A percentile compares a stretch with the other conserved stretches of the same genome.
These are phyloP conservation scores for Pseudomyrmex gracilis DNA, from an alignment of 1,140 invertebrate species.

Conservation along the genomic window DNA sequence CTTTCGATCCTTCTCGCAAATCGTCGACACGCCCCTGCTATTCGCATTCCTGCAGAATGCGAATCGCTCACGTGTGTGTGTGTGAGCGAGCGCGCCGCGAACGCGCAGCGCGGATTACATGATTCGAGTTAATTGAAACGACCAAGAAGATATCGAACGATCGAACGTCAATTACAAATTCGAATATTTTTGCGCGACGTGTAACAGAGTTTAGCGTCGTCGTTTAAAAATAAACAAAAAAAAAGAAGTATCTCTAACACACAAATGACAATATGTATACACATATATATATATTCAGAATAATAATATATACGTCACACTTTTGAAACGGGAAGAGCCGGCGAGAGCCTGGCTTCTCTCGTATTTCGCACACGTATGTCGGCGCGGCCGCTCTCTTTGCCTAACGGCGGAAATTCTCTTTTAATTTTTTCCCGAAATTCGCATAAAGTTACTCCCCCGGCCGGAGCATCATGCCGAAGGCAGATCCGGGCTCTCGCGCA, in stretches of 20 bases:
- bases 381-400: conserved; percentile 13
- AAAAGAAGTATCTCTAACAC: not conserved
- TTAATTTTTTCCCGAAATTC: conserved; percentile 80
- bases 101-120: conserved; percentile 73
- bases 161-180: conserved; percentile 56
- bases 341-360: conserved; percentile 30
- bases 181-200: conserved; percentile 20
- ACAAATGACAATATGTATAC: too few relatives aligned
- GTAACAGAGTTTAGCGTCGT: too few relatives aligned
- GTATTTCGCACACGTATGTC: conserved; percentile 67
- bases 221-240: not conserved
- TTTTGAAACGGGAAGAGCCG: too few relatives aligned
- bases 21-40: conserved; percentile 78
- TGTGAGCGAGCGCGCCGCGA: conserved; percentile 17
- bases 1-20: conserved; percentile 71
- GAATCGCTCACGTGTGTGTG: conserved; percentile 60
- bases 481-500: conserved; percentile 60
- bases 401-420: conserved; percentile 69
- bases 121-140: conserved; percentile 80
- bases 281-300: too few relatives aligned
- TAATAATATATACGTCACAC: too few relatives aligned
- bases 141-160: conserved; percentile 54
- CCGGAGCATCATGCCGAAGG: conserved; percentile 65
- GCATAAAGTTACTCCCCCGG: conserved; percentile 79
- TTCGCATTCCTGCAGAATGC: conserved; percentile 79